Evolutionary conservation across 2,888 invertebrate species (phyloP).

Genomic region (Eupithecia insigniata): DNA sequence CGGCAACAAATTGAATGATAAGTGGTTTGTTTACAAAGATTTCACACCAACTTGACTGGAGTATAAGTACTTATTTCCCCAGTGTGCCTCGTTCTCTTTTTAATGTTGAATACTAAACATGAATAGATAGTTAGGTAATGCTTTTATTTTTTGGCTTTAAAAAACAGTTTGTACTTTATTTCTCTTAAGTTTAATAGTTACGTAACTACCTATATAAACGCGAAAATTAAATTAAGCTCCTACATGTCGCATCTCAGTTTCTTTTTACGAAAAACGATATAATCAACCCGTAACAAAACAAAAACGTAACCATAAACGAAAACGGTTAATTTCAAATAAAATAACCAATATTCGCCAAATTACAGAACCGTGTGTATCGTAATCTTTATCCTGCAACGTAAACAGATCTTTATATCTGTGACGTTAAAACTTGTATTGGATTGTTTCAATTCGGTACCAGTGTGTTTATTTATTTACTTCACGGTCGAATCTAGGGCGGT

Average conservation of each 20-base stretch:
- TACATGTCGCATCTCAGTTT: background rate
- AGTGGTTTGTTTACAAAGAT: no score
- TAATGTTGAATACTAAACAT: no score
- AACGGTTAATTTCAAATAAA: slow-evolving; percentile 22
- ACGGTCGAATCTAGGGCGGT: slow-evolving; percentile 39
- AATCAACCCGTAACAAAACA: slow-evolving; percentile 18
- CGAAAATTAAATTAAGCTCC: background rate
- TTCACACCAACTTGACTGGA: no score
- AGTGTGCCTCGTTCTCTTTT: no score
- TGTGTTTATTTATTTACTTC: slow-evolving; percentile 54
- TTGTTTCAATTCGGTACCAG: slow-evolving; percentile 36
- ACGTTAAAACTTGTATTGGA: background rate
- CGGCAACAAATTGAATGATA: no score
- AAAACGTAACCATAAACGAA: slow-evolving; percentile 22
- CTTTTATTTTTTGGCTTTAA: no score
- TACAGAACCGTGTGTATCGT: slow-evolving; percentile 35
- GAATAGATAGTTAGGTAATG: no score
- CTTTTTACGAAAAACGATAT: background rate
- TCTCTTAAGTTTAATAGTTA: no score
- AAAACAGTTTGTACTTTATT: no score
- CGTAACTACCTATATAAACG: no score
- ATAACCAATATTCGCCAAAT: slow-evolving; percentile 27
- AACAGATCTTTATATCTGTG: slow-evolving; percentile 27
- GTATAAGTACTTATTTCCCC: no score
- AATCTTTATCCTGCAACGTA: slow-evolving; percentile 23